phyloP scores from a whole-genome alignment of 2,113 vertebrate genomes.

The Serilophus lunatus region DNA sequence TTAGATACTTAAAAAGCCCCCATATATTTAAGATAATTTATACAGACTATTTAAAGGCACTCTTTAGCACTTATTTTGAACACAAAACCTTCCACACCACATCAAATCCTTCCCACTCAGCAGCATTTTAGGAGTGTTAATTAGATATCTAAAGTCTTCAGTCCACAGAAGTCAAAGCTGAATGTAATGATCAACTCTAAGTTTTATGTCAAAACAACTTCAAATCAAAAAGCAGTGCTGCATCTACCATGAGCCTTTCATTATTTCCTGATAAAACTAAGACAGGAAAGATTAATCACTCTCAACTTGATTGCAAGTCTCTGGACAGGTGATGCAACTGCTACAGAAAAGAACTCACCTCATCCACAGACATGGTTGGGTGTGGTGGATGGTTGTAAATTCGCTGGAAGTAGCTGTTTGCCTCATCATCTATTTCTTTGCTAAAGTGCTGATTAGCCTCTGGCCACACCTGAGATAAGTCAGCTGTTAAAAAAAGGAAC shows the following conservation, averaged over 20 bases:
- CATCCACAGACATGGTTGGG: constrained; percentile 99
- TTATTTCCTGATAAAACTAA: background rate
- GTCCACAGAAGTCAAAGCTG: background rate
- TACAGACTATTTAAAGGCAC: background rate
- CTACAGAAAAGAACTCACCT: constrained; percentile 75
- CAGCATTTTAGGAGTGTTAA: background rate
- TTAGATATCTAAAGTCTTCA: background rate
- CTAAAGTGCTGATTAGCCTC: constrained; percentile 99
- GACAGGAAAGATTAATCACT: background rate
- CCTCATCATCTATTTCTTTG: constrained; percentile 99
- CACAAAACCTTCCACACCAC: background rate
- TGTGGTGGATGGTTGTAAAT: constrained; percentile 99
- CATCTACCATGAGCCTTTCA: background rate
- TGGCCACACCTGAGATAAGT: constrained; percentile 99
- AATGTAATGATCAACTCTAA: background rate
- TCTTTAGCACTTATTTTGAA: background rate
- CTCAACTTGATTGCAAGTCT: background rate
- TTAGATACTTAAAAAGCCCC: background rate
- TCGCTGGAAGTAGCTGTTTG: constrained; percentile 98
- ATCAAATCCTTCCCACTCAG: background rate
- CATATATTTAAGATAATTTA: background rate
- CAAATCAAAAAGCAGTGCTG: background rate
- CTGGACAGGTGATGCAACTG: background rate
- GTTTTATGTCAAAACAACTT: background rate
- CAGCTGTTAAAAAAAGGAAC: constrained; percentile 77